Evolutionary conservation across 2,113 vertebrate genomes (phyloP), one percentile per base, ranked within the genome.

Genomic region (Ammospiza caudacuta): DNA sequence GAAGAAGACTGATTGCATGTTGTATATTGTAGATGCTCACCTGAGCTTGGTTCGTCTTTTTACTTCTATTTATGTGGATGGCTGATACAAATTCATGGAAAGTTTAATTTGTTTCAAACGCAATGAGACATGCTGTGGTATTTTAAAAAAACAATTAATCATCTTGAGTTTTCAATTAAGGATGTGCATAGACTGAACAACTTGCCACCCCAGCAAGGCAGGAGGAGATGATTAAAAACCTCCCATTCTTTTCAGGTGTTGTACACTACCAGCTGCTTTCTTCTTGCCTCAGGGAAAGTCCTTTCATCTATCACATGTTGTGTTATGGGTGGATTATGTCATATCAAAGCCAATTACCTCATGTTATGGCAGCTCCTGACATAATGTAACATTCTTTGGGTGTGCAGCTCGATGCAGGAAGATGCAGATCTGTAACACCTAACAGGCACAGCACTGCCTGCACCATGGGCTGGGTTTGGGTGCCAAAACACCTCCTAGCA

Each of bases 261-360:
- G 41, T 82, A 76, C 57, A 69, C 33, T 59, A 92, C 78, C 93
- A 74, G 72, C 75, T 84, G 89, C 46, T 90, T 94, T 90, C 88
- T 80, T 64, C 83, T 89, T 92, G 96, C 97, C 92, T 93, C 68
- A n/a, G 92, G 96, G 81, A 80, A 96, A 82, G 87, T 91, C 63
- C 72, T 96, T 96, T 95, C 82, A 96, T 97, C 90, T 88, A 58
- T 94, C 84, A 83, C 93, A 78, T 64, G 72, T 76, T 95, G 75
- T 75, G 74, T 88, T 92, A 77, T 18, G 76, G 81, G 74, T 88
- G 87, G 83, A 94, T 96, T 94, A 95, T 94, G 96, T 95, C 93
- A 94, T 93, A 91, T 95, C 90, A 89, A 91, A 96, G 95, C 80
- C 87, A 94, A 89, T 96, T 96, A 87, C 92, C 76, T 96, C 81